These are phyloP conservation scores for Gandaritis pyraliata DNA, from an alignment of 2,888 invertebrate genomes.

Conservation along the genomic window DNA sequence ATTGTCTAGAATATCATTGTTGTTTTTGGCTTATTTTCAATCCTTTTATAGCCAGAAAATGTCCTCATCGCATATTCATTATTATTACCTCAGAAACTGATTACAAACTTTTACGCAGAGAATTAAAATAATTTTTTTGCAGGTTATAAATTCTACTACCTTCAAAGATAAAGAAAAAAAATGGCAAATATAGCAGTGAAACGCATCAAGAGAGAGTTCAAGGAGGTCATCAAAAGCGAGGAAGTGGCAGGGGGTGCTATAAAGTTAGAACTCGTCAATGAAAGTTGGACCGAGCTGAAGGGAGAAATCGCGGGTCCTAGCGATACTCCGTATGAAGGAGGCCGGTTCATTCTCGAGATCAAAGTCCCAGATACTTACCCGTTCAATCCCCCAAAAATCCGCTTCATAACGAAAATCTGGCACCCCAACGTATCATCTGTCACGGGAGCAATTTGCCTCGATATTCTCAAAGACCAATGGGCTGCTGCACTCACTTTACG, in stretches of 20 bases:
- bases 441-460: conserved; percentile 98
- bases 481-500: conserved; percentile 99
- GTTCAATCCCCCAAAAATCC: conserved; percentile 99
- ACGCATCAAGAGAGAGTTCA: conserved; percentile 32
- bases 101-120: background rate
- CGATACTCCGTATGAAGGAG: conserved; percentile 99
- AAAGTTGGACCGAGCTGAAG: conserved; percentile 95
- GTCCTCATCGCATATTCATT: background rate
- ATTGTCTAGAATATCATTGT: conserved; percentile 4
- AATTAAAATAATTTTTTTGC: conserved; percentile 9
- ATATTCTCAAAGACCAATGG: conserved; percentile 99
- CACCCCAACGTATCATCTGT: conserved; percentile 99
- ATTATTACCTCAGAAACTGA: background rate
- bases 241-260: conserved; percentile 94
- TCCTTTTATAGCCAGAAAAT: background rate
- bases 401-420: conserved; percentile 99
- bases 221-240: conserved; percentile 33
- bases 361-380: conserved; percentile 99
- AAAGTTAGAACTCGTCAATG: conserved; percentile 95
- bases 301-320: conserved; percentile 98
- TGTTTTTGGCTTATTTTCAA: conserved; percentile 15
- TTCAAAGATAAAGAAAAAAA: background rate
- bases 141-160: conserved; percentile 22
- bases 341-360: conserved; percentile 96
- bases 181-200: conserved; percentile 35